Evolutionary conservation across 1,140 invertebrate species (phyloP).

Genomic region (Cydia strobilella): DNA sequence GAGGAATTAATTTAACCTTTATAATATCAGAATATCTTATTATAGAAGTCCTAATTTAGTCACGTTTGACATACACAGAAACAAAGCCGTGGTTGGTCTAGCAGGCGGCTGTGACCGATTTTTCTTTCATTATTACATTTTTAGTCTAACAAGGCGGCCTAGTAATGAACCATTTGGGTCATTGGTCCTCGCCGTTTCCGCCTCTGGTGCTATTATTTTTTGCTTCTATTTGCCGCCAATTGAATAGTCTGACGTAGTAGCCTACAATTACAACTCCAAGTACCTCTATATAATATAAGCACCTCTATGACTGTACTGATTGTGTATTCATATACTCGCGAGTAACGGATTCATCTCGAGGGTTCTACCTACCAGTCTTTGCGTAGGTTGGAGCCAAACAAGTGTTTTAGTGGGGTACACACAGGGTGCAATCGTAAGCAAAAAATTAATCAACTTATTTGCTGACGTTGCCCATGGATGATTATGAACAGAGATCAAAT

Average conservation of each 20-base stretch:
- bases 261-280: slow-evolving; percentile 43
- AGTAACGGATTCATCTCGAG: slow-evolving; percentile 46
- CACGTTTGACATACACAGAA: neutral
- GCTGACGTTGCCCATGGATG: no score
- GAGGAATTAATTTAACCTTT: neutral
- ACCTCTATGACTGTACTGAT: slow-evolving; percentile 41
- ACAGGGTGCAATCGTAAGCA: no score
- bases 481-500: no score
- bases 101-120: slow-evolving; percentile 55
- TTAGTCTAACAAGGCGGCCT: slow-evolving; percentile 56
- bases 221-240: slow-evolving; percentile 60
- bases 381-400: slow-evolving; percentile 41
- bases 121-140: slow-evolving; percentile 73
- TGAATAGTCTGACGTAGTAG: slow-evolving; percentile 54
- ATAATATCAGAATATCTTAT: neutral
- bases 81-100: slow-evolving; percentile 30
- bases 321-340: slow-evolving; percentile 43
- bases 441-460: no score
- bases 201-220: slow-evolving; percentile 72
- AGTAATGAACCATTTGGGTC: slow-evolving; percentile 76
- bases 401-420: neutral
- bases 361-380: slow-evolving; percentile 47
- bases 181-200: slow-evolving; percentile 76
- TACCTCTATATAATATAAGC: no score
- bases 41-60: neutral